These are phyloP conservation scores for Prionailurus bengalensis DNA, from an alignment of 2,113 vertebrate species.

Conservation along the genomic window DNA sequence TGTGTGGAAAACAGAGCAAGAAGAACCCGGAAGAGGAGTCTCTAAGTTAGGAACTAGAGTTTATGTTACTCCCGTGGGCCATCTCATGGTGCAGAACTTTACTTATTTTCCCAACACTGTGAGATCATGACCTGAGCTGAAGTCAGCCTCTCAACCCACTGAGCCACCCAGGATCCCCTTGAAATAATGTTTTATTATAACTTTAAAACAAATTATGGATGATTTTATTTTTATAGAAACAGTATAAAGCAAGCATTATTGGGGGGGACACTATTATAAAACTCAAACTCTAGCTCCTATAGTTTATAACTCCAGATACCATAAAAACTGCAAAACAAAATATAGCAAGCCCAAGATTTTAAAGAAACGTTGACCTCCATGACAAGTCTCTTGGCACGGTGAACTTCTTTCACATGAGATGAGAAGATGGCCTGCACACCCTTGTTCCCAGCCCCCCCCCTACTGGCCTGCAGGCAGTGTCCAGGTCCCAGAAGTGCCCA, in stretches of 20 bases:
- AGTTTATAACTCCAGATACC: not conserved
- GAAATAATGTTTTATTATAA: not conserved
- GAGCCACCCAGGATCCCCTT: no score
- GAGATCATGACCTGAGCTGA: no score
- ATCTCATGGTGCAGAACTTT: no score
- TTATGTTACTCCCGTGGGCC: no score
- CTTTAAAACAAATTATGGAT: not conserved
- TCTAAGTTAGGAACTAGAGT: no score
- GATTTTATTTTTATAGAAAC: not conserved
- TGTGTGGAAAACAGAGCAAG: no score
- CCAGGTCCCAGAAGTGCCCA: not conserved
- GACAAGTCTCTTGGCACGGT: not conserved
- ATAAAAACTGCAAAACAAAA: slow-evolving; percentile 5
- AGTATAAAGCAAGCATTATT: not conserved
- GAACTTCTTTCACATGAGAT: not conserved
- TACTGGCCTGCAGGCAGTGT: not conserved
- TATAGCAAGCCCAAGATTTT: not conserved
- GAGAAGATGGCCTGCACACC: not conserved
- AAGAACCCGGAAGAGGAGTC: no score
- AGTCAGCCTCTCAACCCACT: no score
- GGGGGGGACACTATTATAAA: not conserved
- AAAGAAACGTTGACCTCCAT: not conserved
- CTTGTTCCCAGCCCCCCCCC: not conserved
- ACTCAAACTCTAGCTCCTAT: not conserved
- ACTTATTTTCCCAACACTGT: no score